These are phyloP conservation scores for Syrmaticus mikado DNA, from an alignment of 2,113 vertebrate species.

Conservation along the genomic window DNA sequence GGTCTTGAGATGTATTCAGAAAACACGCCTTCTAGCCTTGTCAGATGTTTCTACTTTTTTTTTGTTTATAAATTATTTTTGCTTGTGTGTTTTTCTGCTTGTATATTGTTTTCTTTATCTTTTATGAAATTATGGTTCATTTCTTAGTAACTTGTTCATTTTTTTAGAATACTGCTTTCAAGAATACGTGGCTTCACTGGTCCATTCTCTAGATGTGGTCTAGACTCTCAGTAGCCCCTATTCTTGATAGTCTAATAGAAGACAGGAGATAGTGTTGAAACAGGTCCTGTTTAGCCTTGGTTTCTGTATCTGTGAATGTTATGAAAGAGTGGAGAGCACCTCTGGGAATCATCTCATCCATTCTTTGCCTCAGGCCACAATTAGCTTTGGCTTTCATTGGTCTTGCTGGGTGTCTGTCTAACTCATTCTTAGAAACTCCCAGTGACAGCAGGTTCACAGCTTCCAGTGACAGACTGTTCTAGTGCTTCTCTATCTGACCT, in stretches of 20 bases:
- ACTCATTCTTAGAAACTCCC: background rate
- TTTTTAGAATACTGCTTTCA: background rate
- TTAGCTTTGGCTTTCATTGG: background rate
- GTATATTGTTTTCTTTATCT: background rate
- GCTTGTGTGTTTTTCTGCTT: background rate
- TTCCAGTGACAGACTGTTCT: background rate
- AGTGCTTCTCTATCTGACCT: background rate
- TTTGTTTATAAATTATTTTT: background rate
- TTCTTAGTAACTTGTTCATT: background rate
- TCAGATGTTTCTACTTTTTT: background rate
- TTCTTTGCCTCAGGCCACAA: background rate
- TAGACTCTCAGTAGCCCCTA: background rate
- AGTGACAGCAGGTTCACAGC: rapidly evolving
- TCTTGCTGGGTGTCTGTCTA: background rate
- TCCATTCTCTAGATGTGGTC: background rate
- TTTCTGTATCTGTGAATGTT: background rate
- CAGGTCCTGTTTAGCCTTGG: background rate
- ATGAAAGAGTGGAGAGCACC: background rate
- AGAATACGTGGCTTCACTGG: background rate
- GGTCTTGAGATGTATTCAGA: background rate
- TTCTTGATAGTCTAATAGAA: background rate
- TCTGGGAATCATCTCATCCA: rapidly evolving
- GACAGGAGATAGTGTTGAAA: background rate
- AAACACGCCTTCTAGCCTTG: background rate
- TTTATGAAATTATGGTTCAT: background rate